Evolutionary conservation across 2,113 vertebrate species (phyloP).

Genomic region (Ptilorrhoa leucosticta): DNA sequence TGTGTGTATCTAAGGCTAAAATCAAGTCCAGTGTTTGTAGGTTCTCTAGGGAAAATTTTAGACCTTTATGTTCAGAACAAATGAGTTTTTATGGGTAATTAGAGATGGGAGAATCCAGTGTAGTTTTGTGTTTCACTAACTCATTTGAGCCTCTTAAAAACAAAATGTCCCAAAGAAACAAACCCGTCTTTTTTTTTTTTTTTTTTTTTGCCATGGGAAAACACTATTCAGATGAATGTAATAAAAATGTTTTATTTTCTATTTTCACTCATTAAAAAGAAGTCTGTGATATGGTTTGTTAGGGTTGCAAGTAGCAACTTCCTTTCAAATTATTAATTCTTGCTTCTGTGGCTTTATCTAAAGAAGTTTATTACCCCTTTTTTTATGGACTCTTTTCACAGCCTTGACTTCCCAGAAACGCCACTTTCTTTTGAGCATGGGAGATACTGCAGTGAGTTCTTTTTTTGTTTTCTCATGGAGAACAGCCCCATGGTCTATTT

Average conservation of each 20-base stretch:
- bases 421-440: accelerated
- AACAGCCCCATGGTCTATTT: background rate
- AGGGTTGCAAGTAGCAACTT: background rate
- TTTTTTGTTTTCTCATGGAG: background rate
- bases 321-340: background rate
- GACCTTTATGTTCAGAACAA: slow-evolving; percentile 46
- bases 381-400: background rate
- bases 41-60: slow-evolving; percentile 40
- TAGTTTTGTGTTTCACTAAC: slow-evolving; percentile 50
- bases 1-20: background rate
- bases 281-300: background rate
- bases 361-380: background rate
- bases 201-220: slow-evolving; percentile 24
- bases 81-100: slow-evolving; percentile 55
- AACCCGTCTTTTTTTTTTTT: background rate
- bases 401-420: background rate
- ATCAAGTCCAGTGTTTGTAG: background rate
- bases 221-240: slow-evolving; percentile 20
- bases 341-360: background rate
- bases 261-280: background rate
- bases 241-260: background rate
- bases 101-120: slow-evolving; percentile 46
- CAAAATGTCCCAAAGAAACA: slow-evolving; percentile 3
- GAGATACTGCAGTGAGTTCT: background rate
- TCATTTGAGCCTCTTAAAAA: slow-evolving; percentile 60